Conservation (phyloP, 2,888 invertebrate species). For the Chrysotoxum bicinctum region DNA sequence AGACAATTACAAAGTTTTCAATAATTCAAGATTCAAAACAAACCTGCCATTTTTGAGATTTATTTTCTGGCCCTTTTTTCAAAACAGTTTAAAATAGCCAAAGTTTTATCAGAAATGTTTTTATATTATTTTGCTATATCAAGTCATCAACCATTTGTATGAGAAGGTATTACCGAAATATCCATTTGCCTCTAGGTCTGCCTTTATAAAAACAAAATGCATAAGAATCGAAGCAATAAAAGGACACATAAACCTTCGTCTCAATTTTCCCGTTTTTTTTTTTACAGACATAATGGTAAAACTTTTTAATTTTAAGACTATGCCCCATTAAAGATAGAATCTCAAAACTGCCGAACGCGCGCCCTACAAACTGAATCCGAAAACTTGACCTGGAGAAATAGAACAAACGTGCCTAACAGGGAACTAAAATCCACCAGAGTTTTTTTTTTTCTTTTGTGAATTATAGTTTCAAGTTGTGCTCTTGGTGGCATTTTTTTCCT, state of each 20-base stretch:
- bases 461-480: constrained; percentile 50
- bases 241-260: background rate
- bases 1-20: no score
- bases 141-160: background rate
- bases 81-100: background rate
- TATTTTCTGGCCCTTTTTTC: background rate
- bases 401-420: constrained; percentile 74
- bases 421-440: constrained; percentile 57
- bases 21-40: background rate
- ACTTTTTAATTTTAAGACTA: constrained; percentile 55
- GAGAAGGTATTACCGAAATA: background rate
- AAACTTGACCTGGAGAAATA: constrained; percentile 73
- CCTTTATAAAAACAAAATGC: background rate
- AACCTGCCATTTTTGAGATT: background rate
- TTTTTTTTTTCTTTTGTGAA: constrained; percentile 36
- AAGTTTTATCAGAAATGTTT: no score
- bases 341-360: constrained; percentile 16
- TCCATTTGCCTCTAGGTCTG: background rate
- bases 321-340: constrained; percentile 46
- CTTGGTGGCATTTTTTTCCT: constrained; percentile 9
- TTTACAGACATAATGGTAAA: constrained; percentile 47
- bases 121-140: no score
- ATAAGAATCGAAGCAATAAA: background rate
- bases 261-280: background rate
- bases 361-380: constrained; percentile 38